Percentiles rank a stretch among this genome's conserved stretches.
These are phyloP conservation scores for Chaetura pelagica DNA, from an alignment of 2,113 vertebrate genomes.

Conservation along the genomic window DNA sequence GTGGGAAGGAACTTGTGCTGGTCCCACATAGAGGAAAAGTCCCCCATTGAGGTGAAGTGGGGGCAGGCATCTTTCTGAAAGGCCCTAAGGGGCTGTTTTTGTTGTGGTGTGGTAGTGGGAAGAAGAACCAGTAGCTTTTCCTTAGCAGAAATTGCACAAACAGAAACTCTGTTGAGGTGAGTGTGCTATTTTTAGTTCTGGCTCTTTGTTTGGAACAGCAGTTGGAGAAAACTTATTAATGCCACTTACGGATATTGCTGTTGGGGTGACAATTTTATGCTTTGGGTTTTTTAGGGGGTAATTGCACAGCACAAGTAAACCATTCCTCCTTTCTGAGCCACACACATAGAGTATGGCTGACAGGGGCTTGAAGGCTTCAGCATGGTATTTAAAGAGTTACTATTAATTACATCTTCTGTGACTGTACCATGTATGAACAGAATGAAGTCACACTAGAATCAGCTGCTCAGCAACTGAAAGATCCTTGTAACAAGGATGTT, in stretches of 20 bases:
- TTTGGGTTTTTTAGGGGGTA: neutral
- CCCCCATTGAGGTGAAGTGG: neutral
- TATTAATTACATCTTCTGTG: neutral
- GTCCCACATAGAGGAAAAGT: neutral
- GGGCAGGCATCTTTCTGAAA: neutral
- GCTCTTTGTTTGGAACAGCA: neutral
- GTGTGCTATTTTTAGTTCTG: neutral
- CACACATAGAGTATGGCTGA: neutral
- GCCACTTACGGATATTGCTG: neutral
- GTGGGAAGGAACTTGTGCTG: neutral
- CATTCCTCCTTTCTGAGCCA: neutral
- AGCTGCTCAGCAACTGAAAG: neutral
- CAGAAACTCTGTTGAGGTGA: neutral
- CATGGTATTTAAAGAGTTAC: neutral
- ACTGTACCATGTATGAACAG: neutral
- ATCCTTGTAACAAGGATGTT: neutral
- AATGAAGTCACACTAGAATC: neutral
- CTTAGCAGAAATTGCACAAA: neutral
- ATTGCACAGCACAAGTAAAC: neutral
- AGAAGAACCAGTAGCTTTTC: neutral
- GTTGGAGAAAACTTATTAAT: neutral
- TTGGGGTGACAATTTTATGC: no score
- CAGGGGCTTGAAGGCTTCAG: neutral
- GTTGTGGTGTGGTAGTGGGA: neutral
- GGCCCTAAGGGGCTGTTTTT: neutral